Evolutionary conservation across 2,888 invertebrate species (phyloP).

Genomic region (Drosophila barbarae): DNA sequence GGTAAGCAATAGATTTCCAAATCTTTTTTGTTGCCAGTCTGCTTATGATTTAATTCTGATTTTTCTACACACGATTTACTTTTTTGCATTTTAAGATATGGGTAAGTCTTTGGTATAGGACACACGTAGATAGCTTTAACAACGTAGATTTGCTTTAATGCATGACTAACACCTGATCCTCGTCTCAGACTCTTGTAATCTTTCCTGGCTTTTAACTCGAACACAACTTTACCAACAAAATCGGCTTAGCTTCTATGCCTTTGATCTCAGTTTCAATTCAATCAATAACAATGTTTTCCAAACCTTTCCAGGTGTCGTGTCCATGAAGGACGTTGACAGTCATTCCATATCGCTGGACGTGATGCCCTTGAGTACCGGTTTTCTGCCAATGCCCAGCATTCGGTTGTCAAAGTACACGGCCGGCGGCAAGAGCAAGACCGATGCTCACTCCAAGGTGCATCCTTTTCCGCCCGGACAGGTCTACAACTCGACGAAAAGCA

Average conservation of each 20-base stretch:
- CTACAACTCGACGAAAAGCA: conserved; percentile 94
- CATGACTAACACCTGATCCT: background rate
- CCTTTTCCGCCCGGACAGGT: conserved; percentile 95
- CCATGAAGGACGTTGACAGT: conserved; percentile 84
- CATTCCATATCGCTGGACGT: conserved; percentile 92
- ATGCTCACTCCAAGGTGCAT: conserved; percentile 89
- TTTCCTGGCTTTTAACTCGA: conserved; percentile 8
- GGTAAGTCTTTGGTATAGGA: conserved; percentile 58
- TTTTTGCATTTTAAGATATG: conserved; percentile 55
- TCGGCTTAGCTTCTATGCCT: background rate
- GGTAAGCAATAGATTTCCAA: conserved; percentile 80
- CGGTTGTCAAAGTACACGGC: conserved; percentile 93
- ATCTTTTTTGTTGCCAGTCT: background rate
- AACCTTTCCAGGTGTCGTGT: conserved; percentile 83
- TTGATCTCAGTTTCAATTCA: no score
- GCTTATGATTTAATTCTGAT: conserved; percentile 57
- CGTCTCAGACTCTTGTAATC: background rate
- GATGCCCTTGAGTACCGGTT: conserved; percentile 95
- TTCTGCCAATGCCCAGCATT: conserved; percentile 92
- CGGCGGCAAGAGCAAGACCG: conserved; percentile 81
- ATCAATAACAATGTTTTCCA: background rate
- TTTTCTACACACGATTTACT: conserved; percentile 51
- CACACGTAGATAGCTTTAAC: conserved; percentile 25
- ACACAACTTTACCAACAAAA: background rate
- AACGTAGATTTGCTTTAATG: conserved; percentile 11